phyloP scores from a whole-genome alignment of 1,140 invertebrate genomes.

The Trinorchestia longiramus region DNA sequence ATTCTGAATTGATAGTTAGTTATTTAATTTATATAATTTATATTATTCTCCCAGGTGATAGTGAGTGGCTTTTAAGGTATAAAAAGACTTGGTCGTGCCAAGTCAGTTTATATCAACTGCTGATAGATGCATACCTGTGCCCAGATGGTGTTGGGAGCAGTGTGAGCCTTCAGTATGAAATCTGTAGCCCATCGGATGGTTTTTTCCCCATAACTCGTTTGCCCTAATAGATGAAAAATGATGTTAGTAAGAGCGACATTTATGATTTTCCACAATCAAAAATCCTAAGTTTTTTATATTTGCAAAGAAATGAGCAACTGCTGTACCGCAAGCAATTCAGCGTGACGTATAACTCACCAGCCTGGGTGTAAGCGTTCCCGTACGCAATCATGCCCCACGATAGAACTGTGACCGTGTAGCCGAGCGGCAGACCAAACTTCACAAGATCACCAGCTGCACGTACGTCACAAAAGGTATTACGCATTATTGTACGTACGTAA shows the following conservation, averaged over 20 bases:
- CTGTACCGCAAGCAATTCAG: not conserved
- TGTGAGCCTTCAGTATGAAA: constrained; percentile 59
- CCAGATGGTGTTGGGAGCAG: constrained; percentile 60
- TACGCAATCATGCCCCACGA: constrained; percentile 76
- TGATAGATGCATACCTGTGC: constrained; percentile 62
- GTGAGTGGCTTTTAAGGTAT: no score
- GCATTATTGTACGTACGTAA: not conserved
- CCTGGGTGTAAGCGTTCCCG: constrained; percentile 72
- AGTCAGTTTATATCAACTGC: no score
- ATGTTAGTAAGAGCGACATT: not conserved
- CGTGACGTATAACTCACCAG: not conserved
- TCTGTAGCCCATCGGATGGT: constrained; percentile 59
- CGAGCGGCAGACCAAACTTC: constrained; percentile 79
- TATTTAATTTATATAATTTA: no score
- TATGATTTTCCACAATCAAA: not conserved
- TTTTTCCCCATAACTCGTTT: constrained; percentile 29
- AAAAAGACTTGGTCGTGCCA: no score
- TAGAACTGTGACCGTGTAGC: constrained; percentile 74
- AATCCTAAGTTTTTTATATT: not conserved
- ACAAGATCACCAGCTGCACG: constrained; percentile 76
- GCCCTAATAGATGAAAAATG: constrained; percentile 13
- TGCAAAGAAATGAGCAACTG: not conserved
- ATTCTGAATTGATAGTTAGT: no score
- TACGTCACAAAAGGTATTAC: constrained; percentile 46
- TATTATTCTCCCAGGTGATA: no score